Conservation (phyloP, 2,113 vertebrate genomes). For the Tiliqua scincoides region DNA sequence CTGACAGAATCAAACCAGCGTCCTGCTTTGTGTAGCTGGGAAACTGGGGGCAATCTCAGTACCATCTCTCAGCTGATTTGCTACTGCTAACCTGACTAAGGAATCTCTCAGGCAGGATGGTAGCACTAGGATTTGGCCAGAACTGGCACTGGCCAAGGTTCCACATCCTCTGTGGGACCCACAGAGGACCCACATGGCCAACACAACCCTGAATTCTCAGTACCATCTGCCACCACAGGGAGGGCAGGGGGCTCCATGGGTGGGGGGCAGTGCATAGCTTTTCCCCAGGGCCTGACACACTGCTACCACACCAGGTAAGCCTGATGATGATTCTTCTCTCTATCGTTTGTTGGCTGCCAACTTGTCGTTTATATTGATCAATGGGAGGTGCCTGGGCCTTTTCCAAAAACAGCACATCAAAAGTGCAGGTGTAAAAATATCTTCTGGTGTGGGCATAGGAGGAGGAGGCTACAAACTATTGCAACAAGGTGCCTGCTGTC, state of each 20-base stretch:
- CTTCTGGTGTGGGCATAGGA: neutral
- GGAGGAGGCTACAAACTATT: neutral
- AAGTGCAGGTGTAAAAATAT: neutral
- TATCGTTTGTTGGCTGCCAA: neutral
- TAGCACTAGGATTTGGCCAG: too few relatives aligned
- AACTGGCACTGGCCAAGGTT: too few relatives aligned
- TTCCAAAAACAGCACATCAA: neutral
- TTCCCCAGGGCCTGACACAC: too few relatives aligned
- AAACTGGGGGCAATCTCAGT: neutral
- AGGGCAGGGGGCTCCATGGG: too few relatives aligned
- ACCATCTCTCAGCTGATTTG: neutral
- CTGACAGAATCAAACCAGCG: neutral
- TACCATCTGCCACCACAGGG: too few relatives aligned
- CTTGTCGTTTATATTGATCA: too few relatives aligned
- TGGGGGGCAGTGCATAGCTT: too few relatives aligned
- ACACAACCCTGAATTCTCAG: too few relatives aligned
- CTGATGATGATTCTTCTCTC: neutral
- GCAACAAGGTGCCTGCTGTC: neutral
- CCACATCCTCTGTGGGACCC: too few relatives aligned
- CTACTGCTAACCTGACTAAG: too few relatives aligned
- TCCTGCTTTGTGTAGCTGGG: neutral
- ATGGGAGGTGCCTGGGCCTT: neutral
- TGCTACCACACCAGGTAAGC: neutral
- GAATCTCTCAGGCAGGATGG: too few relatives aligned
- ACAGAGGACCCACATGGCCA: too few relatives aligned